Conservation (phyloP, 2,888 invertebrate genomes). For the Nematopogon swammerdamellus region DNA sequence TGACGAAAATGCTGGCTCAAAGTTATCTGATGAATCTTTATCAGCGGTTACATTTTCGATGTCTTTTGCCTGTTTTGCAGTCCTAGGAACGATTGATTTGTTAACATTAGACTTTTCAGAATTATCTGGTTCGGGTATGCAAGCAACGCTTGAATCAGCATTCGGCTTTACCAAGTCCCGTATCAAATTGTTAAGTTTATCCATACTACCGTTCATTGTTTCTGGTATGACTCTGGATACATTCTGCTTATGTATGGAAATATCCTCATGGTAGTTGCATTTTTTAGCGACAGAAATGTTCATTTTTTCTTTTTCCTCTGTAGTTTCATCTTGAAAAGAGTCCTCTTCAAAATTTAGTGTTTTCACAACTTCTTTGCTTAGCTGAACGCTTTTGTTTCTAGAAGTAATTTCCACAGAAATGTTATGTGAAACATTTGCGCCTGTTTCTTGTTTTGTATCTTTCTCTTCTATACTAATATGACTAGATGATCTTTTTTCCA, state of each 20-base stretch:
- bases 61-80: too few species aligned
- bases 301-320: not conserved
- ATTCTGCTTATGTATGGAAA: conserved; percentile 20
- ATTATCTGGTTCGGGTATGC: too few species aligned
- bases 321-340: conserved; percentile 29
- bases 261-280: conserved; percentile 30
- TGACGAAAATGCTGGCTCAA: too few species aligned
- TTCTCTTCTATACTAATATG: conserved; percentile 26
- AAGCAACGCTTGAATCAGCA: conserved; percentile 22
- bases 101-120: too few species aligned
- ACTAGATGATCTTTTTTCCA: conserved; percentile 22
- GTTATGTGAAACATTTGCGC: conserved; percentile 23
- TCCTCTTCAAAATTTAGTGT: conserved; percentile 36
- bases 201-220: conserved; percentile 27
- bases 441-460: conserved; percentile 29
- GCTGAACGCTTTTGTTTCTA: conserved; percentile 11
- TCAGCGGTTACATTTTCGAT: too few species aligned
- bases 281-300: conserved; percentile 16
- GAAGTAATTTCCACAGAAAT: too few species aligned
- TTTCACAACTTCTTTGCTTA: conserved; percentile 34
- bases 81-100: too few species aligned
- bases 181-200: conserved; percentile 36
- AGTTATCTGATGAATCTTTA: too few species aligned
- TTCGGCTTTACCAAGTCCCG: conserved; percentile 36
- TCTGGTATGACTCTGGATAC: conserved; percentile 31